Base-by-base conservation (phyloP, 2,888 invertebrate species). In the Drosophila kanekoi region DNA sequence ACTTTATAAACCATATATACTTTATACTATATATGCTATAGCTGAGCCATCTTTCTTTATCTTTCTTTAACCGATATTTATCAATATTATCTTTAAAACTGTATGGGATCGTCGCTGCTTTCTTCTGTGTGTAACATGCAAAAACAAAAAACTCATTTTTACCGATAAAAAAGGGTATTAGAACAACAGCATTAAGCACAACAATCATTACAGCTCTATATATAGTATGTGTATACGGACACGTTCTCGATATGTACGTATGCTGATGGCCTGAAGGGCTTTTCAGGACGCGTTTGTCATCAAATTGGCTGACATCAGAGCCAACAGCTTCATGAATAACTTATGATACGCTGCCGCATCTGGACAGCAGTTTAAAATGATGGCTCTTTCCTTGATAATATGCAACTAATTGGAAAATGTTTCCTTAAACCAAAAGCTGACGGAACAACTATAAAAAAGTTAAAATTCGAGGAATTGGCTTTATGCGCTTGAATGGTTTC, bases 281-380 rank as follows among this genome's bases (percentile, higher is more conserved):
- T 53, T 41, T 18, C 3, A 47, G 52, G 52, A 16, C 28, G 23
- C 23, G 49, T 40, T 63, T 53, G 47, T 49, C 59, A 56, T 38
- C 32, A 45, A 58, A 43, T 28, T 37, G 45, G 14, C 41, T 38
- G 64, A 43, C 58, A 43, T 43, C 57, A 41, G 49, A 51, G 51
- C n/a, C 51, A 44, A 33, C n/a, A 35, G 48, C 56, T 44, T 33
- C 33, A 23, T 72, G 54, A 60, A 60, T 72, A 43, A 62, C 62
- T 57, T 52, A 48, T 40, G 40, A 3, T n/a, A 6, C 53, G 32
- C 32, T 18, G 37, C 28, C 18, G 28, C n/a, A 32, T 20, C 20
- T 43, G 47, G n/a, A 38, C 11, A 11, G 3, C 52, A 49, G n/a
- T 41, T 66, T 66, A 16, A 35, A 51, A 40, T 57, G 40, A 47